These are phyloP conservation scores for Zaprionus vittiger DNA, from an alignment of 1,140 invertebrate genomes.

Conservation along the genomic window DNA sequence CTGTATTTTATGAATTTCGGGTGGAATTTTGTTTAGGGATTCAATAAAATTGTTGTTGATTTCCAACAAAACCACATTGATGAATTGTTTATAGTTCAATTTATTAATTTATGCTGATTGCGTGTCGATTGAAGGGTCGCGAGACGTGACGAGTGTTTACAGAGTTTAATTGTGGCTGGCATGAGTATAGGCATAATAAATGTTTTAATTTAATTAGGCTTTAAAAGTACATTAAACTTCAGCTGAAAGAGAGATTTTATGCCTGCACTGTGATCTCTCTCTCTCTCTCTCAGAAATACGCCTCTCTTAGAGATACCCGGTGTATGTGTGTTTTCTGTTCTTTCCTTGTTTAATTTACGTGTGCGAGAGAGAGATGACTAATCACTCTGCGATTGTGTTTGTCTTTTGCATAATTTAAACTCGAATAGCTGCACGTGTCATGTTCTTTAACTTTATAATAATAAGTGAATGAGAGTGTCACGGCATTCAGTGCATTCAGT, in stretches of 20 bases:
- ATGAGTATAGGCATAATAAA: background rate
- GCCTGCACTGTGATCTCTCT: too few relatives aligned
- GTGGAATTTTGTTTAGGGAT: conserved; percentile 16
- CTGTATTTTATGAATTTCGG: conserved; percentile 59
- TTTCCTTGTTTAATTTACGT: background rate
- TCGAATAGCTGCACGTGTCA: background rate
- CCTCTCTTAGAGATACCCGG: too few relatives aligned
- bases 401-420: conserved; percentile 2
- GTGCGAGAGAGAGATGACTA: background rate
- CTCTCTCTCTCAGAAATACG: too few relatives aligned
- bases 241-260: too few relatives aligned
- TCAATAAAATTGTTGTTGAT: conserved; percentile 32
- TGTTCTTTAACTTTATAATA: conserved; percentile 1
- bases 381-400: background rate
- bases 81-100: conserved; percentile 19
- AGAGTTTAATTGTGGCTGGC: background rate
- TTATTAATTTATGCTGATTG: conserved; percentile 24
- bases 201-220: background rate
- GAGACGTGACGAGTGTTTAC: background rate
- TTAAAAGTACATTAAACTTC: too few relatives aligned
- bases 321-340: too few relatives aligned
- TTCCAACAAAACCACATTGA: conserved; percentile 17
- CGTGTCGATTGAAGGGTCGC: background rate
- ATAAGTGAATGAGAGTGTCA: background rate
- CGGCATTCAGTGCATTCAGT: background rate